Base-by-base conservation (phyloP, 2,113 vertebrate species). In the Orthonyx spaldingii region DNA sequence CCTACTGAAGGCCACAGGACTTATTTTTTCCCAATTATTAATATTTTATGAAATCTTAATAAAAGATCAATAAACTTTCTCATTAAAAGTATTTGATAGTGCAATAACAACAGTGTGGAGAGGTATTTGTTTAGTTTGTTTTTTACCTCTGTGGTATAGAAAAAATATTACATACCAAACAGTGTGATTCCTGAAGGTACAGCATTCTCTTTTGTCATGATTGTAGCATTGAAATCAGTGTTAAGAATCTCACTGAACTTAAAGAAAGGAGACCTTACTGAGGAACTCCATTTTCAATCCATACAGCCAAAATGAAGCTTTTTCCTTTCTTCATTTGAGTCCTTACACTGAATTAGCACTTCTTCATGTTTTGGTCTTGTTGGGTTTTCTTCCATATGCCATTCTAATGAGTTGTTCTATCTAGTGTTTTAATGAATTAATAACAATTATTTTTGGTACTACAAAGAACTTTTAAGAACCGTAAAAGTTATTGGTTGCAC, bases 151-250 rank as follows among this genome's bases (percentile, higher is more conserved):
- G 6, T 61, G 13, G 4, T 42, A 23, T 16, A 39, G 23, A 71
- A 88, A 77, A 42, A 37, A 1, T 63, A 12, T 13, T 35, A 3
- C 1, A 4, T 60, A 33, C 5, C 0, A 1, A 57, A n/a, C 4
- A 42, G 3, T 24, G 14, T 24, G 12, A 79, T 63, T 5, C 15
- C 24, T 59, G 41, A 49, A 60, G 13, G 8, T 47, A 60, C 3
- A 50, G 1, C 1, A 0, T 66, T 78, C 33, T 17, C 6, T 46
- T 85, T 68, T 41, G 30, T 14, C 8, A 50, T 39, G 27, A 59
- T 33, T 28, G 6, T 14, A 69, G 12, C 9, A 20, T 5, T 66
- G 52, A 78, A 77, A 66, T 82, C n/a, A 30, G 7, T 26, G 16
- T 50, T 47, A 71, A 52, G 32, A 83, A 46, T 72, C 10, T 72